phyloP scores from a whole-genome alignment of 2,888 invertebrate genomes.

The Lordiphosa fenestrarum region DNA sequence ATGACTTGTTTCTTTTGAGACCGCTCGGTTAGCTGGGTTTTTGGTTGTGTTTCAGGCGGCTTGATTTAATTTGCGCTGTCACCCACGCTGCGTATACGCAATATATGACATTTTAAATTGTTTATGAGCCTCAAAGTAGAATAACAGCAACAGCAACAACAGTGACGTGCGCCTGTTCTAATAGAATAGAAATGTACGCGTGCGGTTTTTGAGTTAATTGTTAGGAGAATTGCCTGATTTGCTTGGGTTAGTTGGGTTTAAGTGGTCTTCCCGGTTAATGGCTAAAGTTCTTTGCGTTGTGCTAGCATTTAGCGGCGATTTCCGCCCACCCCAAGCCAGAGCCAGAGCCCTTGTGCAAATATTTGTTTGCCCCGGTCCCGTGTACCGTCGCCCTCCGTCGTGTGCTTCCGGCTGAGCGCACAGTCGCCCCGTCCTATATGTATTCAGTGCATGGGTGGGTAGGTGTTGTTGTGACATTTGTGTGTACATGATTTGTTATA shows the following conservation, averaged over 20 bases:
- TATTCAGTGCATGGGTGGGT: conserved; percentile 12
- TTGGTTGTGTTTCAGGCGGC: conserved; percentile 25
- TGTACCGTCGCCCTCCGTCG: not conserved
- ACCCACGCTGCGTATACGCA: conserved; percentile 59
- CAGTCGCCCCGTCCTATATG: conserved; percentile 8
- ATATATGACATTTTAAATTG: conserved; percentile 73
- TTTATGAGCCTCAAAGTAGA: conserved; percentile 58
- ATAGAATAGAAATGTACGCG: conserved; percentile 49
- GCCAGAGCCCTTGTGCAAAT: conserved; percentile 43
- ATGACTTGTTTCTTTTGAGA: conserved; percentile 60
- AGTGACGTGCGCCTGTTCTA: conserved; percentile 27
- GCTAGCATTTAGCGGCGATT: conserved; percentile 37
- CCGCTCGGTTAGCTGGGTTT: conserved; percentile 41
- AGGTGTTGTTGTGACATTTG: conserved; percentile 57
- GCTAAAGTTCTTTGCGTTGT: conserved; percentile 34
- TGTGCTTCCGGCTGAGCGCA: conserved; percentile 32
- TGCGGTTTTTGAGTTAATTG: conserved; percentile 57
- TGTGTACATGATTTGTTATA: conserved; percentile 70
- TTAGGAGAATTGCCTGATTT: conserved; percentile 65
- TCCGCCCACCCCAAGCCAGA: conserved; percentile 16
- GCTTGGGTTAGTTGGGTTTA: conserved; percentile 54
- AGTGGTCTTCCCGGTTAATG: conserved; percentile 46
- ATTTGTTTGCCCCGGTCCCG: conserved; percentile 44
- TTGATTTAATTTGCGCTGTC: conserved; percentile 52
- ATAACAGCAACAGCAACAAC: conserved; percentile 27